Evolutionary conservation across 35 echinoderm and acorn worm species (phyloP).

Genomic region (Amphiura filiformis): DNA sequence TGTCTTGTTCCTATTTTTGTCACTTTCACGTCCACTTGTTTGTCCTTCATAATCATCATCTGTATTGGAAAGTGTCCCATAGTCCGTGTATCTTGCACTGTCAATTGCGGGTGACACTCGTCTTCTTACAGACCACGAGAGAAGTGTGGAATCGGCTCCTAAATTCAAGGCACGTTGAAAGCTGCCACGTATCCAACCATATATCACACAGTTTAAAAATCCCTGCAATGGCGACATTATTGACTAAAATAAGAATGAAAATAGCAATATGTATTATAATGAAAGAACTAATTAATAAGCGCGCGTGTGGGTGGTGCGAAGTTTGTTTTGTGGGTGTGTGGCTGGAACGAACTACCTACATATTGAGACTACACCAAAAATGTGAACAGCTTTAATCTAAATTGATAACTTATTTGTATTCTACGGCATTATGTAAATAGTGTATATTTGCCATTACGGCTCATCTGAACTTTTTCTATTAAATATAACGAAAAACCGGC

Average conservation of each 20-base stretch:
- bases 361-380: background rate
- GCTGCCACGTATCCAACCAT: slow-evolving; percentile 30
- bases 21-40: too few relatives aligned
- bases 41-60: slow-evolving; percentile 24
- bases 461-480: too few relatives aligned
- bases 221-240: slow-evolving; percentile 6
- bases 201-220: slow-evolving; percentile 25
- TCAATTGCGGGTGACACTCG: background rate
- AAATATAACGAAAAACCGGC: too few relatives aligned
- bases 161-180: slow-evolving; percentile 23
- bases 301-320: background rate
- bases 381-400: too few relatives aligned
- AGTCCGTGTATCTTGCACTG: background rate
- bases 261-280: too few relatives aligned
- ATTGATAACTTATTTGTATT: too few relatives aligned
- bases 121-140: background rate
- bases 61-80: background rate
- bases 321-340: background rate
- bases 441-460: too few relatives aligned
- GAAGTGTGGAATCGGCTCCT: background rate
- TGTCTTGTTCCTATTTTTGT: too few relatives aligned
- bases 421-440: too few relatives aligned
- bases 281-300: background rate
- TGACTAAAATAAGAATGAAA: slow-evolving; percentile 12
- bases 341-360: background rate